phyloP scores from a whole-genome alignment of 1,140 invertebrate species.

The Chlorops oryzae region DNA sequence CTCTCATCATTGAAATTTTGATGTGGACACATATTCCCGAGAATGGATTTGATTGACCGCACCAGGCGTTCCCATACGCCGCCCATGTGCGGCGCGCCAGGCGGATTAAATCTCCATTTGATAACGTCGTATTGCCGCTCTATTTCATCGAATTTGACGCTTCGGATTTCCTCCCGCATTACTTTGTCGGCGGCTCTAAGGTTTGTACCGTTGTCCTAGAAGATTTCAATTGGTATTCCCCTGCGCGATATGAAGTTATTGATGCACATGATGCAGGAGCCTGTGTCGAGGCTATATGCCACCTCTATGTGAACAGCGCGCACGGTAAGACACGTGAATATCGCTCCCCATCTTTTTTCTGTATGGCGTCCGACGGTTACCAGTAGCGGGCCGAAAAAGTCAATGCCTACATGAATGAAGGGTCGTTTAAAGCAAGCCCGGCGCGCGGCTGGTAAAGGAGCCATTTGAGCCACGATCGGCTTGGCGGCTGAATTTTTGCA shows the following conservation, averaged over 20 bases:
- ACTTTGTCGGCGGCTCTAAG: constrained; percentile 32
- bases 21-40: constrained; percentile 14
- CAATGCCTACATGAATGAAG: constrained; percentile 9
- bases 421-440: constrained; percentile 4
- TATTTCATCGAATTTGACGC: constrained; percentile 3
- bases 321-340: constrained; percentile 22
- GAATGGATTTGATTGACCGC: constrained; percentile 15
- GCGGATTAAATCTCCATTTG: constrained; percentile 32
- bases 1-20: too few relatives aligned
- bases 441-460: not conserved
- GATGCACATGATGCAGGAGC: constrained; percentile 17
- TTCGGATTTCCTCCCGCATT: constrained; percentile 12
- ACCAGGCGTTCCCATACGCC: constrained; percentile 22
- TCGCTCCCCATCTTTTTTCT: constrained; percentile 22
- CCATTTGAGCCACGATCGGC: constrained; percentile 1
- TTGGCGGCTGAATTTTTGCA: constrained; percentile 8
- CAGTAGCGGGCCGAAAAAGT: constrained; percentile 15
- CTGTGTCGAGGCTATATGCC: constrained; percentile 10
- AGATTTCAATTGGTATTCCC: constrained; percentile 26
- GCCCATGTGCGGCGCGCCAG: constrained; percentile 30
- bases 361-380: constrained; percentile 16
- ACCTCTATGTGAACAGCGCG: constrained; percentile 24
- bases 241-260: too few relatives aligned
- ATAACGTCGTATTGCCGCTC: constrained; percentile 2
- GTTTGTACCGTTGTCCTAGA: constrained; percentile 42